Conservation (phyloP, 2,797 vertebrate genomes). For the Sebastes umbrosus region DNA sequence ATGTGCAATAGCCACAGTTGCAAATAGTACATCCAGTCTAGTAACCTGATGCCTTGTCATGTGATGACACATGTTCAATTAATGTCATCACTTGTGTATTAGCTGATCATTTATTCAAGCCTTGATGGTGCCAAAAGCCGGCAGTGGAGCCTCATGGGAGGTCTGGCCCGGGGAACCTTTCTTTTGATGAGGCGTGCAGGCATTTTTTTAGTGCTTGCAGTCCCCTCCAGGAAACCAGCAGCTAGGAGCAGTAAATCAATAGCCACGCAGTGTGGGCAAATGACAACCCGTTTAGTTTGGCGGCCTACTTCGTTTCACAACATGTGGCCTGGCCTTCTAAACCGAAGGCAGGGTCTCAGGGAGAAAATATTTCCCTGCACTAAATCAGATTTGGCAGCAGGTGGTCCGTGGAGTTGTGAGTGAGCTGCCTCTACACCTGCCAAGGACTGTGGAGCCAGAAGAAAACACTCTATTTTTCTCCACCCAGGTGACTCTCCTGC, state of each 20-base stretch:
- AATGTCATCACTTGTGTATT: conserved; percentile 39
- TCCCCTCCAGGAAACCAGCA: conserved; percentile 80
- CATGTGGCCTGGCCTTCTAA: conserved; percentile 81
- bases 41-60: not conserved
- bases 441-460: conserved; percentile 64
- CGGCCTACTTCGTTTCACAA: conserved; percentile 84
- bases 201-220: conserved; percentile 57
- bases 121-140: conserved; percentile 49
- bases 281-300: conserved; percentile 86
- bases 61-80: conserved; percentile 43
- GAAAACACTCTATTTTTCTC: conserved; percentile 75
- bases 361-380: conserved; percentile 81
- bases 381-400: conserved; percentile 85
- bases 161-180: conserved; percentile 67
- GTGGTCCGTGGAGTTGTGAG: conserved; percentile 76
- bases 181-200: conserved; percentile 73
- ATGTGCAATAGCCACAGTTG: not conserved
- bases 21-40: not conserved
- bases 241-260: conserved; percentile 86
- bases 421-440: conserved; percentile 70
- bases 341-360: conserved; percentile 74
- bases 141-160: conserved; percentile 61
- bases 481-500: conserved; percentile 56
- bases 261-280: conserved; percentile 81
- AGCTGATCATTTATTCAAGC: conserved; percentile 57